Evolutionary conservation across 2,797 vertebrate genomes (phyloP), one percentile per base, ranked within the genome.

Genomic region (Geotrypetes seraphini): DNA sequence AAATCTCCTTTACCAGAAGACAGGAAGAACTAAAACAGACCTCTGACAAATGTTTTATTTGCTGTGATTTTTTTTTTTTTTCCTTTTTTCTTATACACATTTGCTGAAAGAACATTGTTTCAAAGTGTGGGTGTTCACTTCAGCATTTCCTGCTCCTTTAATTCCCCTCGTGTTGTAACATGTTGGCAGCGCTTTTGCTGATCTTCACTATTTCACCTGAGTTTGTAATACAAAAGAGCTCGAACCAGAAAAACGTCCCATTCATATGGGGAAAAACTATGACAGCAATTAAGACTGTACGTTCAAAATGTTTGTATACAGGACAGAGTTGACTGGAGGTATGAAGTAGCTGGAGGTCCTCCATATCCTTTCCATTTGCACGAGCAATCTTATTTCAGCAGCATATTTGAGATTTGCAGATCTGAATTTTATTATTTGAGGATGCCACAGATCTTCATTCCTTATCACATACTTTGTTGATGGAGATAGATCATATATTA

Each of bases 191-290:
- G 26, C 41, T 33, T 7, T 3, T 4, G 29, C 10, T 29, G 11
- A 18, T 39, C 31, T 34, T 36, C 33, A 40, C 28, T 28, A 25
- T 25, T n/a, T 38, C 1, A 2, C 43, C 22, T 30, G 19, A 43
- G 41, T 33, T 16, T 56, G 34, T 63, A 2, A 10, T 16, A 31
- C 32, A 57, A 43, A 48, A 49, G 31, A 53, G 13, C 25, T 37
- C 34, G 49, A 57, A 63, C 57, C 43, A 61, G 64, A 68, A 71
- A 50, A 69, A 55, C 49, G 12, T 37, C 33, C 23, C 12, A 16
- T 21, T 28, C 50, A 25, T 39, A 62, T 60, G 36, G 36, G 41
- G 17, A 60, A 50, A 47, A 43, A 28, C 27, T 26, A 22, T n/a
- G n/a, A n/a, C n/a, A 24, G 27, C 29, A 43, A 33, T 26, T 41